Conservation (phyloP, 2,888 invertebrate species). For the Phaedon cochleariae region DNA sequence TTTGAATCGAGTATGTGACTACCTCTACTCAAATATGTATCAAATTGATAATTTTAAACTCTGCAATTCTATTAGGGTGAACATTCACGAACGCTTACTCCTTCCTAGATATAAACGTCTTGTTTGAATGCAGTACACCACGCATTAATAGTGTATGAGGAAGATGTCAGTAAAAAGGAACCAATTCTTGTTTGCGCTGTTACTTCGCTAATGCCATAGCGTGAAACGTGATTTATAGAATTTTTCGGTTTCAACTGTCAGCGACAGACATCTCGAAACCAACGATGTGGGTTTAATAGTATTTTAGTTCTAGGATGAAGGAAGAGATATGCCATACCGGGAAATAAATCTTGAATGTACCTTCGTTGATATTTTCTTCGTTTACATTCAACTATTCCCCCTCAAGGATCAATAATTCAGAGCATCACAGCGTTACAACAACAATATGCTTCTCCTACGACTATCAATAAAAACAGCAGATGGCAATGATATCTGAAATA, state of each 20-base stretch:
- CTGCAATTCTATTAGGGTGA: too few species aligned
- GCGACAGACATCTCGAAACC: constrained; percentile 39
- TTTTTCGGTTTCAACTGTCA: constrained; percentile 48
- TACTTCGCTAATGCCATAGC: constrained; percentile 38
- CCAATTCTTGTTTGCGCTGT: constrained; percentile 40
- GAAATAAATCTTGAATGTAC: constrained; percentile 21
- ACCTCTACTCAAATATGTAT: too few species aligned
- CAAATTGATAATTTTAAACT: too few species aligned
- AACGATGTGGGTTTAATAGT: constrained; percentile 39
- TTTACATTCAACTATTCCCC: too few species aligned
- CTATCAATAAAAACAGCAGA: too few species aligned
- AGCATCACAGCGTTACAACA: too few species aligned
- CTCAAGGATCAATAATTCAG: too few species aligned
- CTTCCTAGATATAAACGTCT: neutral
- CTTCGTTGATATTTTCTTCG: neutral
- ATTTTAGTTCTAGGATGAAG: constrained; percentile 26
- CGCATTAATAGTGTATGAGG: neutral
- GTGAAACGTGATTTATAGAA: constrained; percentile 46
- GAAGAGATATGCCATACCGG: constrained; percentile 15
- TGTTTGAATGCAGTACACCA: neutral
- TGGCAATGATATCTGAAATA: too few species aligned
- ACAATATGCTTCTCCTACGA: too few species aligned
- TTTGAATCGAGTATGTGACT: too few species aligned
- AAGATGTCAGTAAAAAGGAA: constrained; percentile 27
- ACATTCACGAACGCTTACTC: too few species aligned